These are phyloP conservation scores for Raphicerus campestris DNA, from an alignment of 2,113 vertebrate genomes.

Conservation along the genomic window DNA sequence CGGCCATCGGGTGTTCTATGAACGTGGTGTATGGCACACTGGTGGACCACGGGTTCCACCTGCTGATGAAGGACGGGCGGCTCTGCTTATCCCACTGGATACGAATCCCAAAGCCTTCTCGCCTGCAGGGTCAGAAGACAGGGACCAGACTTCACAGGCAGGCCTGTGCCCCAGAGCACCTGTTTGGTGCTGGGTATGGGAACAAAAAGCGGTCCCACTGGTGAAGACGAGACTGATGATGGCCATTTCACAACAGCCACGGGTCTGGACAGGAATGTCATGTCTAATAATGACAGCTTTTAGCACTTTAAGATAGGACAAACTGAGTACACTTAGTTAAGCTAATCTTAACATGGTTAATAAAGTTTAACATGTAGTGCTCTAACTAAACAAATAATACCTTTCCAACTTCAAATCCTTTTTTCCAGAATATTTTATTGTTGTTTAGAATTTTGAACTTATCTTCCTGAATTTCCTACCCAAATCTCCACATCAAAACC, in stretches of 20 bases:
- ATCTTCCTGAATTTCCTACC: not conserved
- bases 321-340: too few relatives aligned
- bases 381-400: rapidly evolving
- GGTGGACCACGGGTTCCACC: conserved; percentile 98
- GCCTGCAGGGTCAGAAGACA: conserved; percentile 72
- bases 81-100: conserved; percentile 96
- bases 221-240: rapidly evolving
- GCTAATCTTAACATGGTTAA: not conserved
- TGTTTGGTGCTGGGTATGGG: not conserved
- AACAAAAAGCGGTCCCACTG: rapidly evolving
- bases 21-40: conserved; percentile 94
- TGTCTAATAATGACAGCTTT: too few relatives aligned
- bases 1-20: conserved; percentile 93
- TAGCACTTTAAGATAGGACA: not conserved
- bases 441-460: not conserved
- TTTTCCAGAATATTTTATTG: not conserved
- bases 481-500: not conserved
- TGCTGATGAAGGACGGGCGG: conserved; percentile 90
- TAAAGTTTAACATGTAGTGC: rapidly evolving
- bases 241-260: rapidly evolving
- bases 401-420: not conserved
- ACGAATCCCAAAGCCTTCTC: conserved; percentile 90
- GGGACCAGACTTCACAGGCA: not conserved
- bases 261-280: not conserved
- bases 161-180: not conserved